Base-by-base conservation (phyloP, 2,113 vertebrate species). In the Leptodactylus fuscus region DNA sequence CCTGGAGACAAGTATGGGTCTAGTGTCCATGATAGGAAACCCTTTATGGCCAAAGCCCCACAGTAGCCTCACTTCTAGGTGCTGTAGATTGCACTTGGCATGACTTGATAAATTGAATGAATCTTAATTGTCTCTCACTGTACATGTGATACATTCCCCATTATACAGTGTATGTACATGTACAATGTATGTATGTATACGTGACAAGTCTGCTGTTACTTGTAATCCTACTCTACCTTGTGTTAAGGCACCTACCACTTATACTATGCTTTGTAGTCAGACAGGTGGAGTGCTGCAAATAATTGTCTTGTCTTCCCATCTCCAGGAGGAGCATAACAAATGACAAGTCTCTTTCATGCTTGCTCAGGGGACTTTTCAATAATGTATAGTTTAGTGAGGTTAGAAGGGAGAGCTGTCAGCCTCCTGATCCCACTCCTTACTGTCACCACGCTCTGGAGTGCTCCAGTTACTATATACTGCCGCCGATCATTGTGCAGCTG, bases 311-410 rank as follows among this genome's bases (percentile, higher is more conserved):
- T 82, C 48, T 55, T 51, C 44, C 46, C 67, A 55, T 48, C 81
- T 55, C 67, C 22, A 34, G 0, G 10, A 58, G 34, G 69, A 83
- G 29, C 65, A 27, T 74, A 58, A 38, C 32, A 7, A 36, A 29
- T 83, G 34, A 83, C 69, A 83, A 55, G 81, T 74, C 34, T 69
- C 65, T 55, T 74, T 83, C 81, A 83, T 83, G 48, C 32, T 34
- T 29, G 29, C 69, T 74, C 81, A 53, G 32, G 16, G 65, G 2
- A 53, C 62, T 22, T 38, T 82, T 71, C 16, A 70, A 55, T 73
- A 71, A 71, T 82, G 65, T 55, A 71, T 34, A n/a, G n/a, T n/a
- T n/a, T n/a, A n/a, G n/a, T 18, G 29, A 34, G n/a, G 34, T 12
- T 55, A 29, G 32, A 44, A 65, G 27, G 81, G 65, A 82, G 65